Conservation (phyloP, 2,113 vertebrate genomes). For the Mormyrus iriodes region DNA sequence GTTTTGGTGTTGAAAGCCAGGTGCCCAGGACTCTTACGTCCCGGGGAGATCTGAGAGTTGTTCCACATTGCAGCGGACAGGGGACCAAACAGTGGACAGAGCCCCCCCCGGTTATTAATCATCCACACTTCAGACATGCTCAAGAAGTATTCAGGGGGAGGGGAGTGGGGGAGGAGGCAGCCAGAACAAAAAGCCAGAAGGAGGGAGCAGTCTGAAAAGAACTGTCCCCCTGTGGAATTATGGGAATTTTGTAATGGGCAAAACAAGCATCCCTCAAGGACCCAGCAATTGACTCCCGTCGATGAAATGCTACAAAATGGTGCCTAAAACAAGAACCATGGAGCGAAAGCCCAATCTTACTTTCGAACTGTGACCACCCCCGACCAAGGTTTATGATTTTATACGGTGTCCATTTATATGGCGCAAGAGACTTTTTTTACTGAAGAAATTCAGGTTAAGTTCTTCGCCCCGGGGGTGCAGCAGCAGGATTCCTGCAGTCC, state of each 20-base stretch:
- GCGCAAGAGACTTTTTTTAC: not conserved
- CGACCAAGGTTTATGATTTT: not conserved
- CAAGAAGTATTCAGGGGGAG: not conserved
- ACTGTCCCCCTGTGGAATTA: not conserved
- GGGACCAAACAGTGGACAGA: slow-evolving; percentile 6
- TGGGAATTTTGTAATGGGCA: not conserved
- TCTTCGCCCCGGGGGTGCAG: not conserved
- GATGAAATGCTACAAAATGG: not conserved
- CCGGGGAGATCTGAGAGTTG: slow-evolving; percentile 3
- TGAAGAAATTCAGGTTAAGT: not conserved
- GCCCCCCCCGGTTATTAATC: slow-evolving; percentile 16
- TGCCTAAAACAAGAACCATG: not conserved
- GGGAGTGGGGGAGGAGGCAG: not conserved
- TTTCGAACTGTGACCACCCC: not conserved
- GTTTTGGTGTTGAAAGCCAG: not conserved
- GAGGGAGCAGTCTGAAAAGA: not conserved
- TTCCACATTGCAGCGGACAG: not conserved
- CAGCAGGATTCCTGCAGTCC: not conserved
- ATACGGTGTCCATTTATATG: not conserved
- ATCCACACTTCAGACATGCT: not conserved
- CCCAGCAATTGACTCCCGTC: not conserved
- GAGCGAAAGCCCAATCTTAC: not conserved
- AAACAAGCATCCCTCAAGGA: not conserved
- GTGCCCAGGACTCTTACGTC: not conserved
- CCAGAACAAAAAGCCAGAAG: not conserved